Conservation (phyloP, 1,140 invertebrate genomes). For the Orius insidiosus region DNA sequence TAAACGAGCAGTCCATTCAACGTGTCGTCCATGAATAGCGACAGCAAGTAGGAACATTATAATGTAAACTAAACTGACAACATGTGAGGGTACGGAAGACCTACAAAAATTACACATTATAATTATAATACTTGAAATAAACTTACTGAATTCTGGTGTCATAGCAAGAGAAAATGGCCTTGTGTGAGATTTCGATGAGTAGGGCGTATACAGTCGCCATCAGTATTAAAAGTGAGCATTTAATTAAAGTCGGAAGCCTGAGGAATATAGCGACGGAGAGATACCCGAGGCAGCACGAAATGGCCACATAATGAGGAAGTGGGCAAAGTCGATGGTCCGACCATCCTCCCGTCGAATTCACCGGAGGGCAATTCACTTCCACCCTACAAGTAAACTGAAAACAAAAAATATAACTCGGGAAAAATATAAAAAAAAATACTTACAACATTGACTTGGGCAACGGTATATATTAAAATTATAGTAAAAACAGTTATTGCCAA, state of each 20-base stretch:
- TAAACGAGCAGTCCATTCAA: slow-evolving; percentile 72
- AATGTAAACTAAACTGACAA: slow-evolving; percentile 47
- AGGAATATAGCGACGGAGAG: slow-evolving; percentile 70
- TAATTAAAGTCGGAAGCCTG: slow-evolving; percentile 61
- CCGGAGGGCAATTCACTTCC: slow-evolving; percentile 33
- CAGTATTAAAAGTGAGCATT: slow-evolving; percentile 51
- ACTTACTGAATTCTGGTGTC: slow-evolving; percentile 44
- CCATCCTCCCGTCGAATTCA: slow-evolving; percentile 21
- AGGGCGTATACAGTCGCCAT: slow-evolving; percentile 66
- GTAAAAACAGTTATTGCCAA: slow-evolving; percentile 72
- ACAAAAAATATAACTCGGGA: slow-evolving; percentile 12
- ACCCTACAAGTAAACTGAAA: slow-evolving; percentile 50
- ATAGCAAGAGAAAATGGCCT: slow-evolving; percentile 60
- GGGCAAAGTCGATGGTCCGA: slow-evolving; percentile 50
- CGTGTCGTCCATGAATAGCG: slow-evolving; percentile 62
- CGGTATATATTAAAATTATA: slow-evolving; percentile 65
- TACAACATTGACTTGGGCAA: slow-evolving; percentile 81
- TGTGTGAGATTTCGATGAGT: slow-evolving; percentile 67
- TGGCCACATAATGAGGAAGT: slow-evolving; percentile 65
- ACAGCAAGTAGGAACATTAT: slow-evolving; percentile 66
- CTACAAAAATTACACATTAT: no score
- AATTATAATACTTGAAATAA: no score
- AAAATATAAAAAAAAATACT: slow-evolving; percentile 26
- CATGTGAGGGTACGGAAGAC: slow-evolving; percentile 41
- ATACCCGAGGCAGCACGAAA: slow-evolving; percentile 64